Evolutionary conservation across 2,113 vertebrate species (phyloP).

Genomic region (Scomber colias): DNA sequence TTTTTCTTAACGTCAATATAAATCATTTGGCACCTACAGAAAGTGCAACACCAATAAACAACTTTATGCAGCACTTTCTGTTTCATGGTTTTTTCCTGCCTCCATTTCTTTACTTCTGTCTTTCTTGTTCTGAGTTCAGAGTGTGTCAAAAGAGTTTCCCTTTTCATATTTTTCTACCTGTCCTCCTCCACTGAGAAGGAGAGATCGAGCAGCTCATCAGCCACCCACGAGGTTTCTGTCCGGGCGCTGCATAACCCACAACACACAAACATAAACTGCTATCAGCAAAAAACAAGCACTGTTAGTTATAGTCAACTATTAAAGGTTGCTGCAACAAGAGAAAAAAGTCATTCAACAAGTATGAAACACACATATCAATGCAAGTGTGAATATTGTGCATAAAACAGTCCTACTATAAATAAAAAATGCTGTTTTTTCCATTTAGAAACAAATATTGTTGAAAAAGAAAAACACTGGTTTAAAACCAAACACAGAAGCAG

Average conservation of each 20-base stretch:
- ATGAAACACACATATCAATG: constrained; percentile 1
- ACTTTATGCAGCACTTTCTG: too few relatives aligned
- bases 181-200: constrained; percentile 78
- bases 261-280: constrained; percentile 62
- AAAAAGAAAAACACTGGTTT: background rate
- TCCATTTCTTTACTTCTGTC: background rate
- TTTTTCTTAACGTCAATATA: background rate
- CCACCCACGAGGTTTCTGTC: constrained; percentile 69
- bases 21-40: background rate
- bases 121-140: constrained; percentile 43
- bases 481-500: background rate
- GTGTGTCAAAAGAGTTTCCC: constrained; percentile 48
- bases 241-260: constrained; percentile 63
- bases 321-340: constrained; percentile 29
- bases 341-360: constrained; percentile 29
- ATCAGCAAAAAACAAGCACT: constrained; percentile 54
- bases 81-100: background rate
- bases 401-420: background rate
- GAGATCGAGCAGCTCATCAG: constrained; percentile 80
- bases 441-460: background rate
- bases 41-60: background rate
- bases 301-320: background rate
- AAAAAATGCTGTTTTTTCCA: background rate
- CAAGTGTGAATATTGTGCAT: constrained; percentile 1
- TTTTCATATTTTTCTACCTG: constrained; percentile 68